These are phyloP conservation scores for Pheosia gnoma DNA, from an alignment of 2,888 invertebrate genomes.

Conservation along the genomic window DNA sequence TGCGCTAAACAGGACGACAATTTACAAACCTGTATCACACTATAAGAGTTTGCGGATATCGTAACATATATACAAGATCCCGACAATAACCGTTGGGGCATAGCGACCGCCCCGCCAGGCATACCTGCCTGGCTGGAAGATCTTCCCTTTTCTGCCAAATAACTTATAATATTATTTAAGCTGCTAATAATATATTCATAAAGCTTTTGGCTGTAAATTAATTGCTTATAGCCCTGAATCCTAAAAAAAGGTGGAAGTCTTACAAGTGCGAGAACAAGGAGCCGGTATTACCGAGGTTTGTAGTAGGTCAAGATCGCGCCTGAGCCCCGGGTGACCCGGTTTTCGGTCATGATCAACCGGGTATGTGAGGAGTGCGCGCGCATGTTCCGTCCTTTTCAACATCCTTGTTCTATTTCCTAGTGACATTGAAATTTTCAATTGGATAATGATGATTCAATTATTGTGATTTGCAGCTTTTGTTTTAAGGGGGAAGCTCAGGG, in stretches of 20 bases:
- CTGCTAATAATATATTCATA: too few relatives aligned
- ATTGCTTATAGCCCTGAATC: background rate
- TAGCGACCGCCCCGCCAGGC: too few relatives aligned
- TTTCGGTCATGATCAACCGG: conserved; percentile 52
- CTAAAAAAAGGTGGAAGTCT: background rate
- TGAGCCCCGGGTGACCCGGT: conserved; percentile 18
- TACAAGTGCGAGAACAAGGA: conserved; percentile 14
- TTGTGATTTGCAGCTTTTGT: background rate
- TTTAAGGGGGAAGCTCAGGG: too few relatives aligned
- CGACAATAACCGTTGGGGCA: too few relatives aligned
- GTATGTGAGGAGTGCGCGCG: conserved; percentile 27
- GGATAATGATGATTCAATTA: background rate
- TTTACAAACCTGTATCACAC: too few relatives aligned
- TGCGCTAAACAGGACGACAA: too few relatives aligned
- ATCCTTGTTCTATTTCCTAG: conserved; percentile 15
- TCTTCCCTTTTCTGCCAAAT: too few relatives aligned
- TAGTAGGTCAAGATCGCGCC: conserved; percentile 33
- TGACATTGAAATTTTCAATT: conserved; percentile 31
- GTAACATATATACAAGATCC: too few relatives aligned
- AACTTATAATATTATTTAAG: too few relatives aligned
- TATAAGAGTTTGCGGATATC: too few relatives aligned
- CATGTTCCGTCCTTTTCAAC: conserved; percentile 8
- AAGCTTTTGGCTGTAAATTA: too few relatives aligned
- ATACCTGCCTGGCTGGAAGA: too few relatives aligned
- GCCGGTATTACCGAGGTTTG: conserved; percentile 20